These are phyloP conservation scores for Odontothrips loti DNA, from an alignment of 2,888 invertebrate genomes.

Conservation along the genomic window DNA sequence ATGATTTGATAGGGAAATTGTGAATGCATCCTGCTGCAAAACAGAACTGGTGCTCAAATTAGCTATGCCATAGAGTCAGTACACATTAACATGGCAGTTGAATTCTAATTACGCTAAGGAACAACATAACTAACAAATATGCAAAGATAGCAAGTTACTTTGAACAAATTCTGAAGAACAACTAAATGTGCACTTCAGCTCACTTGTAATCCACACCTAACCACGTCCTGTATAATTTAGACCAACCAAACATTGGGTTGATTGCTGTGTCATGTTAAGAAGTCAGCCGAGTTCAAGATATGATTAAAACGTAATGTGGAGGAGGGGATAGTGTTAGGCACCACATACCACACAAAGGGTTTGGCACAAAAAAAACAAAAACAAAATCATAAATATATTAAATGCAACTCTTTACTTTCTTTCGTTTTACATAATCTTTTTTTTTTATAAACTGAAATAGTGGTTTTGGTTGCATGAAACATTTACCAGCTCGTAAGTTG, in stretches of 20 bases:
- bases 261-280: slow-evolving; percentile 3
- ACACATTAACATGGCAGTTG: too few relatives aligned
- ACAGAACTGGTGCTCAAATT: too few relatives aligned
- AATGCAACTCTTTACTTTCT: slow-evolving; percentile 20
- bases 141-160: too few relatives aligned
- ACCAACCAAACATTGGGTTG: not conserved
- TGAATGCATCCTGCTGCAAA: too few relatives aligned
- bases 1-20: too few relatives aligned
- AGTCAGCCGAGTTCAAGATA: not conserved
- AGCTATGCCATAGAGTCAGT: too few relatives aligned
- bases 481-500: slow-evolving; percentile 20
- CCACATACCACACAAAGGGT: slow-evolving; percentile 21
- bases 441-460: slow-evolving; percentile 17
- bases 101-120: too few relatives aligned
- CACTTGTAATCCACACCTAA: too few relatives aligned
- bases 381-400: slow-evolving; percentile 27
- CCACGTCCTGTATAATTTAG: too few relatives aligned
- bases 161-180: too few relatives aligned
- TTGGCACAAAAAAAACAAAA: slow-evolving; percentile 23
- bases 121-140: too few relatives aligned
- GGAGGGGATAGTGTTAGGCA: slow-evolving; percentile 16
- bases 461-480: slow-evolving; percentile 22
- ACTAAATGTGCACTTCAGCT: too few relatives aligned
- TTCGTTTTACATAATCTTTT: slow-evolving; percentile 17
- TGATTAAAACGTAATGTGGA: slow-evolving; percentile 19